These are phyloP conservation scores for Pogonomyrmex barbatus DNA, from an alignment of 1,140 invertebrate species.

Conservation along the genomic window DNA sequence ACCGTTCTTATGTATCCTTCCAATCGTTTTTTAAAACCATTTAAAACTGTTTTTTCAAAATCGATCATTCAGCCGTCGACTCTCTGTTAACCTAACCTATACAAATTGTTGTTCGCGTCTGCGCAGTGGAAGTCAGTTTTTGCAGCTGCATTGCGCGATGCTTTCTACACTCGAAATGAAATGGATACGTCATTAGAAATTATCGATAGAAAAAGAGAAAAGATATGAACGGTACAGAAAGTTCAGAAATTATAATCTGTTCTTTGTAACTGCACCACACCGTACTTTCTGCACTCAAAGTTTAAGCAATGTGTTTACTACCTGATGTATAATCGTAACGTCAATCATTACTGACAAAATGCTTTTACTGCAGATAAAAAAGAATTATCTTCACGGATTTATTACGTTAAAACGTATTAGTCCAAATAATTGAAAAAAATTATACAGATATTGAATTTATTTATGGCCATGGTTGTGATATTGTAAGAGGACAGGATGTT, in stretches of 20 bases:
- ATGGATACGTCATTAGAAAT: background rate
- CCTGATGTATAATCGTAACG: background rate
- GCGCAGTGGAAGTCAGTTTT: background rate
- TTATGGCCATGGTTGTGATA: background rate
- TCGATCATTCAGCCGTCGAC: background rate
- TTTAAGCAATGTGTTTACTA: background rate
- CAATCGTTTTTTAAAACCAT: background rate
- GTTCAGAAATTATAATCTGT: background rate
- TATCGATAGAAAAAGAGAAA: background rate
- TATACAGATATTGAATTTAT: background rate
- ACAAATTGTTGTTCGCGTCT: background rate
- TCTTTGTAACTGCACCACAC: too few species aligned
- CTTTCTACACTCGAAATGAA: background rate
- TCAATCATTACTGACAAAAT: background rate
- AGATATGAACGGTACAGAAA: background rate
- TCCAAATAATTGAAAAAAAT: constrained; percentile 1
- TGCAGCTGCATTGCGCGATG: background rate
- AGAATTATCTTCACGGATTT: background rate
- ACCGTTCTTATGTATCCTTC: background rate
- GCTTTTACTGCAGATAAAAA: background rate
- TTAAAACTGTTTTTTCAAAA: background rate
- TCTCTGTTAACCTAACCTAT: background rate
- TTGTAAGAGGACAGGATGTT: constrained; percentile 5
- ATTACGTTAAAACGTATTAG: background rate
- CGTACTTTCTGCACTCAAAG: background rate